A percentile compares a stretch with the other conserved stretches of the same genome.
phyloP scores from a whole-genome alignment of 2,113 vertebrate genomes.

The Falcunculus frontatus region DNA sequence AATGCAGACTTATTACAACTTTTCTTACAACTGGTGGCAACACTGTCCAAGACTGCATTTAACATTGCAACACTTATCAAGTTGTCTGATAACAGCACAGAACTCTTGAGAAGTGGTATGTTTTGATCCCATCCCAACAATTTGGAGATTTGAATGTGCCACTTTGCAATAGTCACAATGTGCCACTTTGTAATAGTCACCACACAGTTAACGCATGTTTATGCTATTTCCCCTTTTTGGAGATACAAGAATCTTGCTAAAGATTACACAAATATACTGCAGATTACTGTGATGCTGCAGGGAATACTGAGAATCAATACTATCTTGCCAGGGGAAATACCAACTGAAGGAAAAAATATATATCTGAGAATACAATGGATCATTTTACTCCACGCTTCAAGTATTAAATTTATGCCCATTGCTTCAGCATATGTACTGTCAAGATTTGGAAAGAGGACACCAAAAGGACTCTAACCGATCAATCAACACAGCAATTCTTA shows the following conservation, averaged over 20 bases:
- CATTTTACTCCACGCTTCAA: neutral
- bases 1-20: neutral
- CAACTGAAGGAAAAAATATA: neutral
- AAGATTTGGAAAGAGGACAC: conserved; percentile 8
- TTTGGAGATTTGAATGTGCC: neutral
- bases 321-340: neutral
- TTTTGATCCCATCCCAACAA: neutral
- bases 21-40: neutral
- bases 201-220: neutral
- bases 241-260: neutral
- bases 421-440: neutral
- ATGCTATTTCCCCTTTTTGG: neutral
- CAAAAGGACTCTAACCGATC: neutral
- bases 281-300: neutral
- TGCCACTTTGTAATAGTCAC: neutral
- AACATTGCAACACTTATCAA: neutral
- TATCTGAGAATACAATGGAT: neutral
- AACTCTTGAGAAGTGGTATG: neutral
- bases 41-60: neutral
- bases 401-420: conserved; percentile 10
- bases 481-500: neutral
- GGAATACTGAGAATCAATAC: neutral
- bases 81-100: neutral
- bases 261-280: neutral
- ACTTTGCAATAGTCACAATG: accelerated